Conservation (phyloP, 2,888 invertebrate genomes). For the Callosobruchus maculatus region DNA sequence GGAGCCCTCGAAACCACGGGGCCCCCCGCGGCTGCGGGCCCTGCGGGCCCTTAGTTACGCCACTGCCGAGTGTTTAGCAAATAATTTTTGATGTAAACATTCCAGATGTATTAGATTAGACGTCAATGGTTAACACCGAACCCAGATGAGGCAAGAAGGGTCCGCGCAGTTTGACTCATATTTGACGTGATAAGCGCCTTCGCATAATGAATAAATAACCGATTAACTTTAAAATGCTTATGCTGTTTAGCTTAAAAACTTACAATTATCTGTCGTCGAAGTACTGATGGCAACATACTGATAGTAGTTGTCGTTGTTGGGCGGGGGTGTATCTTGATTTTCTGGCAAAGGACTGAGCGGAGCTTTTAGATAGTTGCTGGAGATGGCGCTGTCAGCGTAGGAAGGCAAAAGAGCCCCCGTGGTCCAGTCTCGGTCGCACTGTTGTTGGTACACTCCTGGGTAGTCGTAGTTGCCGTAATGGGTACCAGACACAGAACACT, state of each 20-base stretch:
- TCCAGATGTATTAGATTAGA: no score
- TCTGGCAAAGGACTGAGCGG: constrained; percentile 47
- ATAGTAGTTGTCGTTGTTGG: constrained; percentile 42
- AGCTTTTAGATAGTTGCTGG: constrained; percentile 43
- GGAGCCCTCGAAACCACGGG: no score
- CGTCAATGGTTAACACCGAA: no score
- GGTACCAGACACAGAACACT: constrained; percentile 17
- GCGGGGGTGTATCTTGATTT: constrained; percentile 42
- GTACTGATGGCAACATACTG: constrained; percentile 43
- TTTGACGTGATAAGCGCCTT: no score
- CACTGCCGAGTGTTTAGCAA: no score
- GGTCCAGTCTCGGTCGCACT: constrained; percentile 42
- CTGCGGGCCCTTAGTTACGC: no score
- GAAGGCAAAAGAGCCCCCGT: constrained; percentile 35
- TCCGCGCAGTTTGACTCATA: no score
- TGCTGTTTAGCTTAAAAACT: constrained; percentile 34
- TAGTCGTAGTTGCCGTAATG: constrained; percentile 45
- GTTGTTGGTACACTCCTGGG: constrained; percentile 41
- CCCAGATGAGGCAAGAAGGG: no score
- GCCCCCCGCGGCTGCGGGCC: no score
- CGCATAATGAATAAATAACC: no score
- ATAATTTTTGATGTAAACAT: no score
- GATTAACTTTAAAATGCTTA: no score
- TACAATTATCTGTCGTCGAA: constrained; percentile 44
- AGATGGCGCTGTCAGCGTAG: constrained; percentile 37